Percentiles rank a stretch among this genome's conserved stretches.
Evolutionary conservation across 2,113 vertebrate genomes (phyloP).

Genomic region (Lasiurus borealis): DNA sequence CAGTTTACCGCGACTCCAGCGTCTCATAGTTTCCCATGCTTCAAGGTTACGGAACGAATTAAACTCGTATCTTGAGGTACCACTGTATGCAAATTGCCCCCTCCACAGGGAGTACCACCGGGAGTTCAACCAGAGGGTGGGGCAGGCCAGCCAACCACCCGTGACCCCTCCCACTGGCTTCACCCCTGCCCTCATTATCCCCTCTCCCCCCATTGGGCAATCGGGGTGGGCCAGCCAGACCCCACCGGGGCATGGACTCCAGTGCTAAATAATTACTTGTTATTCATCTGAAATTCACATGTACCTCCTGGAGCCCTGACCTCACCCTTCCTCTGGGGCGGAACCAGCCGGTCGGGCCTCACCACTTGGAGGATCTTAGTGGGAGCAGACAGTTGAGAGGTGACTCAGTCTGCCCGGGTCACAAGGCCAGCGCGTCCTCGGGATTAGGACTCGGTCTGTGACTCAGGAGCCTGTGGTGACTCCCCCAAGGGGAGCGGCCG

Average conservation of each 20-base stretch:
- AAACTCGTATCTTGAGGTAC: no score
- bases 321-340: not conserved
- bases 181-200: fast-evolving
- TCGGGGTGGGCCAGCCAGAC: no score
- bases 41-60: no score
- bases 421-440: not conserved
- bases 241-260: no score
- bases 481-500: not conserved
- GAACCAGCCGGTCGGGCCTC: not conserved
- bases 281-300: conserved; percentile 27
- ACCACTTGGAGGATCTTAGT: not conserved
- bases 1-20: no score
- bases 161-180: no score
- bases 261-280: not conserved
- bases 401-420: not conserved
- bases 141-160: no score
- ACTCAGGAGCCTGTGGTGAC: not conserved
- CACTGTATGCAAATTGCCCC: no score
- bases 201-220: no score
- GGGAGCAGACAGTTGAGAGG: not conserved
- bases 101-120: no score
- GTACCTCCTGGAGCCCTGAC: not conserved
- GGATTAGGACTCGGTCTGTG: not conserved
- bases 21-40: no score
- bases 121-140: no score